These are phyloP conservation scores for Pyrgilauda ruficollis DNA, from an alignment of 2,113 vertebrate genomes.

Conservation along the genomic window DNA sequence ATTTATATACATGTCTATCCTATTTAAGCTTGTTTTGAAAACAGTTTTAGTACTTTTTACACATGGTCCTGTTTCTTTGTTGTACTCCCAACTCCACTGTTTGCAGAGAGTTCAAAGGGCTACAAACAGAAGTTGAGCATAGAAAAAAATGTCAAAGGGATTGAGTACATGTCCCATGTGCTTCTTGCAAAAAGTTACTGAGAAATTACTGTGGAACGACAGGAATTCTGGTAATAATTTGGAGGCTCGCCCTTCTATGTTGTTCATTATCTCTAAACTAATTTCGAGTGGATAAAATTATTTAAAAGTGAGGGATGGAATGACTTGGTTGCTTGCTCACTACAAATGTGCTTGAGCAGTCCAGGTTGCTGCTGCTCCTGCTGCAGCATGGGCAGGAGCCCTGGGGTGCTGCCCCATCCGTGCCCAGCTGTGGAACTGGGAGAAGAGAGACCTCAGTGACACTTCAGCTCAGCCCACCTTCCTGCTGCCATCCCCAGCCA, in stretches of 20 bases:
- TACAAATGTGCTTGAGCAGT: neutral
- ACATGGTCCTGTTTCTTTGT: neutral
- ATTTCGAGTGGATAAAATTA: neutral
- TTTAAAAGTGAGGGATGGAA: neutral
- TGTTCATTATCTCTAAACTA: neutral
- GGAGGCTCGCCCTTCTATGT: neutral
- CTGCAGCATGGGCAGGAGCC: neutral
- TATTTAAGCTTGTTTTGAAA: neutral
- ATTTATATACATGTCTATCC: neutral
- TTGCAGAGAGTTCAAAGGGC: neutral
- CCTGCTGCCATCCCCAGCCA: neutral
- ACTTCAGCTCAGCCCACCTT: accelerated
- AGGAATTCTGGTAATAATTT: neutral
- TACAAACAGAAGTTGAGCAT: neutral
- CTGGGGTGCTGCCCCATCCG: neutral
- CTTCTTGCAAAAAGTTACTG: neutral
- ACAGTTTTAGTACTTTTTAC: neutral
- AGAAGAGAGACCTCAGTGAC: neutral
- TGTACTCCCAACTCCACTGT: neutral
- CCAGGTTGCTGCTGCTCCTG: neutral
- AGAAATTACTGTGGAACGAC: neutral
- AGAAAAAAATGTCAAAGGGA: neutral
- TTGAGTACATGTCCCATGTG: neutral
- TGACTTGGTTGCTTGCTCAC: neutral
- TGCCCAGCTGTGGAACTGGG: neutral